Percentiles rank a stretch among this genome's conserved stretches.
Evolutionary conservation across 2,113 vertebrate genomes (phyloP).

Genomic region (Vidua chalybeata): DNA sequence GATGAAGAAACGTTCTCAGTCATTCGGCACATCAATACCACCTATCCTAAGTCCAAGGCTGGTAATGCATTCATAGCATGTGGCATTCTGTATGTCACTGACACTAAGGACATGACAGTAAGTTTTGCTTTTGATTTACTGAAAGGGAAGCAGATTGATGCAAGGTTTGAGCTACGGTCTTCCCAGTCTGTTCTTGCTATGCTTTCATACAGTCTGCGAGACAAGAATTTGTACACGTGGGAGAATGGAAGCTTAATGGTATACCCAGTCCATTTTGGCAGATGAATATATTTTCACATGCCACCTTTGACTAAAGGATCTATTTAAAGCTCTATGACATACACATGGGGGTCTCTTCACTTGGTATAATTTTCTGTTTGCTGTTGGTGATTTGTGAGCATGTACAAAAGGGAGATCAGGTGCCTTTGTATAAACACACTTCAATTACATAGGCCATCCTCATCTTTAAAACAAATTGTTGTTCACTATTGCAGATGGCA

Average conservation of each 20-base stretch:
- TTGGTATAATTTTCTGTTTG: not conserved
- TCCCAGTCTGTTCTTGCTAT: conserved; percentile 88
- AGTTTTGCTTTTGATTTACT: conserved; percentile 90
- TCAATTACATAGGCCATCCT: not conserved
- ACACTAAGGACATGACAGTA: conserved; percentile 86
- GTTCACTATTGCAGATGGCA: not conserved
- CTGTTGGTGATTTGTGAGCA: not conserved
- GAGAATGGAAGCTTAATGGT: conserved; percentile 84
- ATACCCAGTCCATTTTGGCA: conserved; percentile 81
- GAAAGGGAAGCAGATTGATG: conserved; percentile 81
- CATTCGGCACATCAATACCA: conserved; percentile 82
- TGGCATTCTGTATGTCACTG: conserved; percentile 90
- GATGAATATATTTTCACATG: conserved; percentile 26
- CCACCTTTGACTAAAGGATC: not conserved
- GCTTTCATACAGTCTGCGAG: conserved; percentile 88
- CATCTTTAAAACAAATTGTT: not conserved
- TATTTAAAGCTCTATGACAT: not conserved
- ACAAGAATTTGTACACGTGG: conserved; percentile 88
- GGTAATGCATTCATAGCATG: conserved; percentile 91
- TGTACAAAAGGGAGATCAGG: not conserved
- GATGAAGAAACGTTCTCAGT: conserved; percentile 86
- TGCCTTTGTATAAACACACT: not conserved
- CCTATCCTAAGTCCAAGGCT: conserved; percentile 89
- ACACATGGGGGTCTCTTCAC: not conserved
- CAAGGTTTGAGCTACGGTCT: conserved; percentile 85